These are phyloP conservation scores for Synergus umbraculus DNA, from an alignment of 2,888 invertebrate species.

Conservation along the genomic window DNA sequence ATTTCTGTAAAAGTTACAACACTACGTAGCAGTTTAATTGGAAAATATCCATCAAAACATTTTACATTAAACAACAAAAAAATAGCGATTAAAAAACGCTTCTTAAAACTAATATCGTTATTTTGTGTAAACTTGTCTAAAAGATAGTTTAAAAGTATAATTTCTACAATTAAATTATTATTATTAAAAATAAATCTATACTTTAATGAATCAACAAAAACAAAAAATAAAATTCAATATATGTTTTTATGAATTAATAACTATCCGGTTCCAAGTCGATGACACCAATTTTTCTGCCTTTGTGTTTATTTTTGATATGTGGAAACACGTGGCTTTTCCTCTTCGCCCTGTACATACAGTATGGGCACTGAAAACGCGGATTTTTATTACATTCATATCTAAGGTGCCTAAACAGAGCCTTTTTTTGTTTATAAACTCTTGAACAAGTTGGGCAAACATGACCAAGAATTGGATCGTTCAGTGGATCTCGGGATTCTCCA, in stretches of 20 bases:
- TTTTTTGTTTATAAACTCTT: slow-evolving; percentile 65
- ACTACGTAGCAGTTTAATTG: not conserved
- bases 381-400: slow-evolving; percentile 73
- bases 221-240: not conserved
- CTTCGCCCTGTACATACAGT: slow-evolving; percentile 67
- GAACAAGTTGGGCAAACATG: slow-evolving; percentile 64
- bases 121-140: not conserved
- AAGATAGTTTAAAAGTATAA: not conserved
- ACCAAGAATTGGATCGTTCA: slow-evolving; percentile 31
- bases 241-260: slow-evolving; percentile 29
- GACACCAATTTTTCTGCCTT: slow-evolving; percentile 60
- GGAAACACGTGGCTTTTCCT: slow-evolving; percentile 67
- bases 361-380: slow-evolving; percentile 70
- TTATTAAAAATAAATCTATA: not conserved
- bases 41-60: not conserved
- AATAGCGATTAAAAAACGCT: not conserved
- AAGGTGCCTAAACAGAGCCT: slow-evolving; percentile 68
- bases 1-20: not conserved
- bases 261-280: slow-evolving; percentile 60
- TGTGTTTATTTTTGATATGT: slow-evolving; percentile 67
- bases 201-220: not conserved
- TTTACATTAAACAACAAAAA: not conserved
- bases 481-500: not conserved
- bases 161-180: not conserved
- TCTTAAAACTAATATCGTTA: not conserved